Evolutionary conservation across 2,888 invertebrate species (phyloP).

Genomic region (Cephus pygmeus): DNA sequence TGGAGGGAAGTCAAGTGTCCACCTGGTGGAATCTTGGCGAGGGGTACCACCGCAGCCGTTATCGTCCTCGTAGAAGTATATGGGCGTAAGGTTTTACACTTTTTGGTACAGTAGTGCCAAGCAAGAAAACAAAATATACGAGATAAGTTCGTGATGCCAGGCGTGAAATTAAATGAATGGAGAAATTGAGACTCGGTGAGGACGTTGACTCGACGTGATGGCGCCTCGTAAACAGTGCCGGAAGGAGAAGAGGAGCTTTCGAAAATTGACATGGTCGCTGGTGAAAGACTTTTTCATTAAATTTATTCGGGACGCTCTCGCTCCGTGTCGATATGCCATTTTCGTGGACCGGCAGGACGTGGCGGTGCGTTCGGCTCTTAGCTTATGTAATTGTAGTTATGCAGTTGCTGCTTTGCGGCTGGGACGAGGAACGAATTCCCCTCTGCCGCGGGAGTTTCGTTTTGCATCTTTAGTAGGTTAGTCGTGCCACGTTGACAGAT

Average conservation of each 20-base stretch:
- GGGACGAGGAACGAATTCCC: neutral
- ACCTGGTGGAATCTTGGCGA: neutral
- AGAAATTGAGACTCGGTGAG: conserved; percentile 33
- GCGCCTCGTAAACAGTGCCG: conserved; percentile 30
- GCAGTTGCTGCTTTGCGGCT: neutral
- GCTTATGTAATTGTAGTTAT: neutral
- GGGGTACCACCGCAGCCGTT: neutral
- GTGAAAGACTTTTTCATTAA: conserved; percentile 33
- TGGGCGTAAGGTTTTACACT: neutral
- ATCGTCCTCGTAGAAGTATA: neutral
- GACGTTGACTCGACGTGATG: conserved; percentile 34
- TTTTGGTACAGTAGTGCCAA: neutral
- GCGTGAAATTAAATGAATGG: conserved; percentile 31
- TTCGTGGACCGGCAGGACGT: neutral
- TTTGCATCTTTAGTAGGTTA: conserved; percentile 51
- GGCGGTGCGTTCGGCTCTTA: neutral
- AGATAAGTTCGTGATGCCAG: neutral
- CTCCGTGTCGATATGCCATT: neutral
- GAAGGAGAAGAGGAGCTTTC: conserved; percentile 34
- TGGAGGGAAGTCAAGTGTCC: neutral
- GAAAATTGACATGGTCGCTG: conserved; percentile 27
- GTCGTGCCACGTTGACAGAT: conserved; percentile 38
- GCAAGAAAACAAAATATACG: neutral
- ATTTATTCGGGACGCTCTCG: conserved; percentile 14
- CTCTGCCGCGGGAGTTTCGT: neutral